Conservation (phyloP, 2,888 invertebrate genomes). For the Aphelenchoides bicaudatus region DNA sequence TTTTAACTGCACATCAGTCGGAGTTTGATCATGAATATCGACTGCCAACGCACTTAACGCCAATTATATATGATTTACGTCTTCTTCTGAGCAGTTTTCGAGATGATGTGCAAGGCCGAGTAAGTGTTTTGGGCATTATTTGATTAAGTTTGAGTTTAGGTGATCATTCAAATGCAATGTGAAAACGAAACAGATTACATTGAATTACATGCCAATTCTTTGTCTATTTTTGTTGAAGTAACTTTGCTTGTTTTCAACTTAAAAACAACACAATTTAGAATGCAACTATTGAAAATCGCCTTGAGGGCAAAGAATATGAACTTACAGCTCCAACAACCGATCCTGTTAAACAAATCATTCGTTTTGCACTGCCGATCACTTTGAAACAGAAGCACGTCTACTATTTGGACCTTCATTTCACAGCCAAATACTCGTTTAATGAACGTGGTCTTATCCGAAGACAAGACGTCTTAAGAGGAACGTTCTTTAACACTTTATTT, state of each 20-base stretch:
- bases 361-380: background rate
- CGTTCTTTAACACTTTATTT: conserved; percentile 32
- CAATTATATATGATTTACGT: conserved; percentile 24
- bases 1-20: background rate
- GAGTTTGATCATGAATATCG: conserved; percentile 23
- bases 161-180: conserved; percentile 29
- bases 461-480: conserved; percentile 24
- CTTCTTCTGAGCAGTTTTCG: conserved; percentile 16
- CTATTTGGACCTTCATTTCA: conserved; percentile 25
- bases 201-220: conserved; percentile 26
- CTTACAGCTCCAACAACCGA: conserved; percentile 19
- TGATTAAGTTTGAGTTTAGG: conserved; percentile 18
- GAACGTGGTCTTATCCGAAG: conserved; percentile 19
- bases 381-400: conserved; percentile 25
- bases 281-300: conserved; percentile 16
- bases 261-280: conserved; percentile 15
- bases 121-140: conserved; percentile 16
- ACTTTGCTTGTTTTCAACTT: background rate
- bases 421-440: conserved; percentile 22
- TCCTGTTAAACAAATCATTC: conserved; percentile 2
- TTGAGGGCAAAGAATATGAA: background rate
- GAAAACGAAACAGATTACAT: conserved; percentile 19
- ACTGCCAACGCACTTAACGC: conserved; percentile 8
- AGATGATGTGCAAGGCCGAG: conserved; percentile 25
- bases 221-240: conserved; percentile 15